These are phyloP conservation scores for Hymenopus coronatus DNA, from an alignment of 2,888 invertebrate genomes.

Conservation along the genomic window DNA sequence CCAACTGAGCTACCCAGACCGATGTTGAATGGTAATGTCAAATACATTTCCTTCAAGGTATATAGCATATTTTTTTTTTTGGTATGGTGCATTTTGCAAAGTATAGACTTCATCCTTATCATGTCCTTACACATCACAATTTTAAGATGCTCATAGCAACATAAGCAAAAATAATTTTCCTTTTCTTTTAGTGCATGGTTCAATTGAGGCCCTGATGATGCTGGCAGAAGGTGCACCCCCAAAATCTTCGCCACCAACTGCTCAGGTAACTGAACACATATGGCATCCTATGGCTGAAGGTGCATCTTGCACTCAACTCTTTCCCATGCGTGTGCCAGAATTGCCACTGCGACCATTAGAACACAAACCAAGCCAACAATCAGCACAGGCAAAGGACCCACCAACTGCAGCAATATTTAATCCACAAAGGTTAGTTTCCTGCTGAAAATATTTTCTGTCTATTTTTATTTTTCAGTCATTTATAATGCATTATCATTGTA, in stretches of 20 bases:
- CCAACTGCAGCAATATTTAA: background rate
- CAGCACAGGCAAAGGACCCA: background rate
- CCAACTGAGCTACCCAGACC: too few species aligned
- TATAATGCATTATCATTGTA: too few species aligned
- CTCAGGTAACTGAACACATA: background rate
- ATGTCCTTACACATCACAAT: background rate
- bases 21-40: too few species aligned
- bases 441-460: too few species aligned
- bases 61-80: too few species aligned
- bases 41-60: too few species aligned
- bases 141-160: background rate
- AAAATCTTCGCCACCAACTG: background rate
- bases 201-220: constrained; percentile 26
- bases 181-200: constrained; percentile 16
- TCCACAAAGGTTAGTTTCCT: background rate
- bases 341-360: background rate
- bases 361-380: background rate
- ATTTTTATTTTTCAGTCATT: too few species aligned
- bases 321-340: background rate
- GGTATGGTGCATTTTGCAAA: too few species aligned
- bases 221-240: constrained; percentile 12
- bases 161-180: too few species aligned
- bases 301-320: background rate
- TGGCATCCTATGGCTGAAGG: background rate
- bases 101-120: too few species aligned